phyloP scores from a whole-genome alignment of 92 coral and sea anemone genomes.

The Epizoanthus fatuus region DNA sequence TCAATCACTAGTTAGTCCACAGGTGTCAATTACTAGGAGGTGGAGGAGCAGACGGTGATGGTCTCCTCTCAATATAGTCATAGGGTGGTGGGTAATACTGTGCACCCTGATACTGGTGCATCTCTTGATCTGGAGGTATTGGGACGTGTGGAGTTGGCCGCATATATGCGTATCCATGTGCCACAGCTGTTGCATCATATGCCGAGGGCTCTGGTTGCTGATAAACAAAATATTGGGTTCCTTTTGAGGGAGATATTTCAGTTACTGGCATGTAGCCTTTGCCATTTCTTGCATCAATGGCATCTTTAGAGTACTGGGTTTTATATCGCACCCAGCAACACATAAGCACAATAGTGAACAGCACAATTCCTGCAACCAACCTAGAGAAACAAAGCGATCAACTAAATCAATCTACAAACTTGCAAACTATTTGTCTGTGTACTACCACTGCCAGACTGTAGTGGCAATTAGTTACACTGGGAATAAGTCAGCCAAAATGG shows the following conservation, averaged over 20 bases:
- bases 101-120: constrained; percentile 42
- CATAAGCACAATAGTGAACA: constrained; percentile 66
- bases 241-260: constrained; percentile 66
- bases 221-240: constrained; percentile 71
- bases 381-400: constrained; percentile 37
- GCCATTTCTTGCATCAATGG: constrained; percentile 45
- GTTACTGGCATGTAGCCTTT: constrained; percentile 69
- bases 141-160: constrained; percentile 42
- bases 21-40: constrained; percentile 1
- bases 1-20: too few relatives aligned
- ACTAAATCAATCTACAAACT: neutral
- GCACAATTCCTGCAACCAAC: constrained; percentile 73
- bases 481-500: too few relatives aligned
- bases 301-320: constrained; percentile 48
- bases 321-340: constrained; percentile 84
- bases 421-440: neutral
- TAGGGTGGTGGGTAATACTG: constrained; percentile 80
- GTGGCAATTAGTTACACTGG: too few relatives aligned
- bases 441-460: neutral
- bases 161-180: constrained; percentile 42
- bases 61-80: constrained; percentile 72
- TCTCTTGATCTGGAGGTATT: constrained; percentile 34
- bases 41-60: constrained; percentile 85
- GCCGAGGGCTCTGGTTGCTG: constrained; percentile 74
- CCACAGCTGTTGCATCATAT: constrained; percentile 50